Evolutionary conservation across 92 coral and sea anemone species (phyloP).

Genomic region (Siderastrea radians): DNA sequence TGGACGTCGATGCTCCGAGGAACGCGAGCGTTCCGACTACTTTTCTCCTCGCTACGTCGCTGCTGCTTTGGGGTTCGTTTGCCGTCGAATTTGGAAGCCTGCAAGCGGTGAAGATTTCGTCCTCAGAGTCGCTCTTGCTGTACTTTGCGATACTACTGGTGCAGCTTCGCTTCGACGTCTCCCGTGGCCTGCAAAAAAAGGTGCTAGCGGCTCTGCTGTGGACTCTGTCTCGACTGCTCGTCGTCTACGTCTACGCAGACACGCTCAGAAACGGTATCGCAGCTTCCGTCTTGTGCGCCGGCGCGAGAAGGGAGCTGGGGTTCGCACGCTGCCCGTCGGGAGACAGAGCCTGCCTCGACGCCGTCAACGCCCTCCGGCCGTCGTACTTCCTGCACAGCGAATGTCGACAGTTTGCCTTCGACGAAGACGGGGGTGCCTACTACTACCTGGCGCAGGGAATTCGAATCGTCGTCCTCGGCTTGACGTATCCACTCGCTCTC

Average conservation of each 20-base stretch:
- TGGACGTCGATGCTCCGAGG: no score
- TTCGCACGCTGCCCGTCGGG: background rate
- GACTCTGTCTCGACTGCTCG: background rate
- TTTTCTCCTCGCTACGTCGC: slow-evolving; percentile 4
- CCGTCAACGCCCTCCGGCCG: slow-evolving; percentile 5
- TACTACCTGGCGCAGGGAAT: background rate
- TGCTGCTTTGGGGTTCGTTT: slow-evolving; percentile 16
- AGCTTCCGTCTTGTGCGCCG: background rate
- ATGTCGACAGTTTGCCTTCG: slow-evolving; percentile 1
- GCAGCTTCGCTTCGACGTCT: background rate
- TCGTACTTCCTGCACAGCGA: slow-evolving; percentile 19
- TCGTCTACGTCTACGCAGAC: slow-evolving; percentile 11
- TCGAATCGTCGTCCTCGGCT: background rate
- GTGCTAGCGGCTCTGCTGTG: no score
- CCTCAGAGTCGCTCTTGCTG: background rate
- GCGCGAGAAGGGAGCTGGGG: background rate
- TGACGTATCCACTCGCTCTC: background rate
- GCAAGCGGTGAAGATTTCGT: background rate
- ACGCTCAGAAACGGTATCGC: slow-evolving; percentile 5
- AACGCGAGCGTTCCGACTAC: background rate
- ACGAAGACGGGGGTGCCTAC: background rate
- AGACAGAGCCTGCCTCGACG: slow-evolving; percentile 4
- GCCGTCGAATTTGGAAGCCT: slow-evolving; percentile 3
- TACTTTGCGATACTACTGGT: background rate
- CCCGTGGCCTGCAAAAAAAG: no score